These are phyloP conservation scores for Conops quadrifasciatus DNA, from an alignment of 2,888 invertebrate genomes.

Conservation along the genomic window DNA sequence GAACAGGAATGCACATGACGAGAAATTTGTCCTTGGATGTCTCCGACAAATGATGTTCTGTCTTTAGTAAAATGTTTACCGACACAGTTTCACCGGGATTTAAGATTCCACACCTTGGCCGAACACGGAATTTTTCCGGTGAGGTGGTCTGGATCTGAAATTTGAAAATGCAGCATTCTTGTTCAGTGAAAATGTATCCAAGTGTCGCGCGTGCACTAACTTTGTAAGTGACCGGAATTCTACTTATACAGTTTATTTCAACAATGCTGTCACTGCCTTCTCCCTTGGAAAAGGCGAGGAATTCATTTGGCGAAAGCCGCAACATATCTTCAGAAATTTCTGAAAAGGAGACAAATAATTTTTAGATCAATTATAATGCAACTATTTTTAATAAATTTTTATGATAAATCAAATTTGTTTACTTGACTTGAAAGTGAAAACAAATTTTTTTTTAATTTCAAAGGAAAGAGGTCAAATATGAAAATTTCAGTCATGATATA, in stretches of 20 bases:
- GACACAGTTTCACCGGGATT: conserved; percentile 71
- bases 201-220: conserved; percentile 66
- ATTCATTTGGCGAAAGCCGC: conserved; percentile 73
- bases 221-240: conserved; percentile 73
- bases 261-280: conserved; percentile 70
- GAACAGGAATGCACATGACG: conserved; percentile 80
- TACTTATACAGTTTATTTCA: conserved; percentile 75
- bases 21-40: conserved; percentile 86
- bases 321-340: conserved; percentile 68
- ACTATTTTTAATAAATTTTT: conserved; percentile 26
- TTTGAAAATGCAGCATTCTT: background rate
- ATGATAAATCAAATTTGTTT: conserved; percentile 19
- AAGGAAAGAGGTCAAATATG: conserved; percentile 8
- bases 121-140: conserved; percentile 92
- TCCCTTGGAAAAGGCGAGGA: conserved; percentile 72
- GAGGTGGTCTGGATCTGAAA: conserved; percentile 92
- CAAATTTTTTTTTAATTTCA: conserved; percentile 18
- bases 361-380: conserved; percentile 29
- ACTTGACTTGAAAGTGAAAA: conserved; percentile 10
- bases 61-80: conserved; percentile 78
- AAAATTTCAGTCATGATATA: background rate
- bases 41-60: conserved; percentile 74
- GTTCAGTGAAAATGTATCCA: background rate
- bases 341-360: conserved; percentile 37
- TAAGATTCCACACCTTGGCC: conserved; percentile 85